Conservation (phyloP, 92 coral and sea anemone species). For the Actinostola sp. region DNA sequence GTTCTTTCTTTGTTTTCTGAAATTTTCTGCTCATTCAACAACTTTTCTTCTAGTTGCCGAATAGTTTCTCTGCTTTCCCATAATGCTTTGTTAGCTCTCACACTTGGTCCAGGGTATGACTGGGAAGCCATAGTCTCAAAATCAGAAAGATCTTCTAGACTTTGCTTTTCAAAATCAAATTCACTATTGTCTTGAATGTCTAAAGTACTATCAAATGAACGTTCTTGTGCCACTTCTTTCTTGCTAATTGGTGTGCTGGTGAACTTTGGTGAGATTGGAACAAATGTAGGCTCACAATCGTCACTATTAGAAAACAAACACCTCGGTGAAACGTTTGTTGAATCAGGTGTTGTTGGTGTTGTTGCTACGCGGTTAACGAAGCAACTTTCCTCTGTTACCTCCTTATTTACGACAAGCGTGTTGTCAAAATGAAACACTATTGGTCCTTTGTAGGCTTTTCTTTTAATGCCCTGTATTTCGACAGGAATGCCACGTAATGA, state of each 20-base stretch:
- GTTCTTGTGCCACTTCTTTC: neutral
- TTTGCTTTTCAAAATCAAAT: neutral
- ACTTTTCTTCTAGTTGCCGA: conserved; percentile 43
- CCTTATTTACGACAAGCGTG: neutral
- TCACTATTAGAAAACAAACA: no score
- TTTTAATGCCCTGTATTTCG: no score
- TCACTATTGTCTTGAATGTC: neutral
- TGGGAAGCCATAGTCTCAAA: neutral
- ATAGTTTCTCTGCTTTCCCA: conserved; percentile 57
- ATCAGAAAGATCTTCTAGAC: neutral
- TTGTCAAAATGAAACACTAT: neutral
- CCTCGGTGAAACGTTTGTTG: no score
- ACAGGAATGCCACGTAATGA: no score
- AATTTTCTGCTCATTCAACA: conserved; percentile 56
- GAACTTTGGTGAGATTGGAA: no score
- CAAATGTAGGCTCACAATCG: no score
- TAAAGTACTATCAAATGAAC: neutral
- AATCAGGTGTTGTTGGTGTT: no score
- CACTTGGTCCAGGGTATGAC: conserved; percentile 5
- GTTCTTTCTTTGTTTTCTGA: conserved; percentile 62
- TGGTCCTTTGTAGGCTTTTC: neutral
- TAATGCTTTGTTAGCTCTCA: conserved; percentile 33
- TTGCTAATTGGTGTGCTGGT: neutral
- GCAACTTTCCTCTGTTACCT: neutral
- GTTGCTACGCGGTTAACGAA: neutral